phyloP scores from a whole-genome alignment of 2,797 vertebrate genomes.

The Diplodus sargus region DNA sequence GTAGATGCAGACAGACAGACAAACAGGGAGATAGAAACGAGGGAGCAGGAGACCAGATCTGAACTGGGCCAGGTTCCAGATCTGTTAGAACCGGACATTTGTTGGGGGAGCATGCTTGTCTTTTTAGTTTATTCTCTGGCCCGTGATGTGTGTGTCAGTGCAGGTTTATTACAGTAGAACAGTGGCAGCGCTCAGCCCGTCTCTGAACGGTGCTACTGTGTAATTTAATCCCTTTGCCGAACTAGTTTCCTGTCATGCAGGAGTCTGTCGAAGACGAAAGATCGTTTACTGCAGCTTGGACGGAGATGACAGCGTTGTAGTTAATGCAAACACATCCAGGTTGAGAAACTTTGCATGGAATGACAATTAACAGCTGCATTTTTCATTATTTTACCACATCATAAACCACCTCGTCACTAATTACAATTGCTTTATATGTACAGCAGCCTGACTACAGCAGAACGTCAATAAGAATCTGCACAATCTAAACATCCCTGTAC shows the following conservation, averaged over 20 bases:
- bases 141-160: not conserved
- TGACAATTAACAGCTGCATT: not conserved
- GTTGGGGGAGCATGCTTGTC: not conserved
- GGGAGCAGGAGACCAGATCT: not conserved
- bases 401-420: not conserved
- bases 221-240: conserved; percentile 22
- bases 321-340: not conserved
- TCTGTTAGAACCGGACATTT: not conserved
- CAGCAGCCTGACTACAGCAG: not conserved
- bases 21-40: no score
- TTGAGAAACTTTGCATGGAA: not conserved
- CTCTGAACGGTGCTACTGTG: not conserved
- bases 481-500: not conserved
- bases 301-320: not conserved
- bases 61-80: conserved; percentile 1
- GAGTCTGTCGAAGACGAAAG: conserved; percentile 10
- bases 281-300: not conserved
- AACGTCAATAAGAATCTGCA: not conserved
- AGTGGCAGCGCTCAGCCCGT: not conserved
- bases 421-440: not conserved
- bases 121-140: not conserved
- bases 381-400: not conserved
- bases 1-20: conserved; percentile 31
- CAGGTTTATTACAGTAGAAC: no score
- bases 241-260: conserved; percentile 27